phyloP scores from a whole-genome alignment of 2,113 vertebrate genomes.

The Pithys albifrons region DNA sequence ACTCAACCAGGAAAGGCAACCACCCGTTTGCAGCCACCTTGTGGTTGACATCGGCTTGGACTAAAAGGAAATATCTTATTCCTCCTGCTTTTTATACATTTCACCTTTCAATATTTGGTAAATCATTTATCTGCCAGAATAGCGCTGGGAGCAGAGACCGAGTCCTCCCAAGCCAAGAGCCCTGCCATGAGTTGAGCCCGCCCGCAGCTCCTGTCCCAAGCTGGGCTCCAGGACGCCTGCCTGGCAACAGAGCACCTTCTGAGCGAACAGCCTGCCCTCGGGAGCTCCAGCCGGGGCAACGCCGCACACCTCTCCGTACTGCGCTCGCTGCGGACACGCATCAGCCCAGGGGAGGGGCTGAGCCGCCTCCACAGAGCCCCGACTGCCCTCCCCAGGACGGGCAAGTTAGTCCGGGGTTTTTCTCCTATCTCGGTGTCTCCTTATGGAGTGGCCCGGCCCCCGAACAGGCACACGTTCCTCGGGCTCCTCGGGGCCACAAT shows the following conservation, averaged over 20 bases:
- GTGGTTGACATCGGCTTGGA: background rate
- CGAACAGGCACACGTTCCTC: no score
- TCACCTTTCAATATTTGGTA: background rate
- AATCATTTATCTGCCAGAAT: background rate
- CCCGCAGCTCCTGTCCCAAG: background rate
- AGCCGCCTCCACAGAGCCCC: background rate
- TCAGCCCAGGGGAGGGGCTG: background rate
- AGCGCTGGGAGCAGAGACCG: background rate
- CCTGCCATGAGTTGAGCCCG: fast-evolving
- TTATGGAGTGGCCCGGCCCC: fast-evolving
- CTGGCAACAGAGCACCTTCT: background rate
- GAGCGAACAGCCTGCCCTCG: no score
- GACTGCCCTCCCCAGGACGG: background rate
- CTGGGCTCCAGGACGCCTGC: fast-evolving
- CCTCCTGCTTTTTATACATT: background rate
- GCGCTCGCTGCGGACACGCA: background rate
- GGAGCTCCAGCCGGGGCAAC: background rate
- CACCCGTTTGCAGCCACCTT: background rate
- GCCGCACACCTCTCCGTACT: fast-evolving
- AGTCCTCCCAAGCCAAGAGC: background rate
- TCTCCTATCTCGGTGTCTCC: fast-evolving
- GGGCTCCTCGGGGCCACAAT: no score
- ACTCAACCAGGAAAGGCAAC: background rate
- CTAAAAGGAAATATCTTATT: background rate
- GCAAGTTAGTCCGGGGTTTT: fast-evolving